Conservation (phyloP, 2,113 vertebrate genomes). For the Pedetes capensis region DNA sequence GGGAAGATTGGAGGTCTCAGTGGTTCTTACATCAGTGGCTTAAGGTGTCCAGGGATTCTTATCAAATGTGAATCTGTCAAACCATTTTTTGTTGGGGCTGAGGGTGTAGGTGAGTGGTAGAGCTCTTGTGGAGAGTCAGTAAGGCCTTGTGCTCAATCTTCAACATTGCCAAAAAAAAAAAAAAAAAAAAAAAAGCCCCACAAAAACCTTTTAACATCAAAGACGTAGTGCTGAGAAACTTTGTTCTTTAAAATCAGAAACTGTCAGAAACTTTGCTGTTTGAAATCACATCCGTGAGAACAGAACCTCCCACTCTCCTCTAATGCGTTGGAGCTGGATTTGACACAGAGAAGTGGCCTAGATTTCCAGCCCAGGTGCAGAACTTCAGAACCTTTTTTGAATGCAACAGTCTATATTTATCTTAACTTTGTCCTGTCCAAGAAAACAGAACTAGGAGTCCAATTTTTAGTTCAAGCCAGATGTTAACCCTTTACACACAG, state of each 20-base stretch:
- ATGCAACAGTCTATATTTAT: not conserved
- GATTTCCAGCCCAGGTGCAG: not conserved
- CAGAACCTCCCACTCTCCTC: not conserved
- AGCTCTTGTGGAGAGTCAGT: not conserved
- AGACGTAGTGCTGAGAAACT: not conserved
- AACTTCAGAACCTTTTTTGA: conserved; percentile 3
- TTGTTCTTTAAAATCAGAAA: not conserved
- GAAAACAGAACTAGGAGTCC: not conserved
- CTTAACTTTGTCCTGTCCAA: not conserved
- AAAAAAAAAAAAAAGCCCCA: not conserved
- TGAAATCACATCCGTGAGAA: not conserved
- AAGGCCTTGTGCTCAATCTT: not conserved
- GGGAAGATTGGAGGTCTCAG: rapidly evolving
- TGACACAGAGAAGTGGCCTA: not conserved
- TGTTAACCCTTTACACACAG: not conserved
- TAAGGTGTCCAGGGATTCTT: not conserved
- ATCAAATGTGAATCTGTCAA: not conserved
- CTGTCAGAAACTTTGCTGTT: not conserved
- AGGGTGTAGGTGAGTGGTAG: not conserved
- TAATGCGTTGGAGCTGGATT: not conserved
- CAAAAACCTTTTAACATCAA: not conserved
- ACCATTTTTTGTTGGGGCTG: not conserved
- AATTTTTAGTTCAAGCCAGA: not conserved
- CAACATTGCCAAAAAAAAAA: not conserved
- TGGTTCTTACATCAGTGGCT: not conserved